Base-by-base conservation (phyloP, 1,140 invertebrate genomes). In the Yoshiicerus persimilis region DNA sequence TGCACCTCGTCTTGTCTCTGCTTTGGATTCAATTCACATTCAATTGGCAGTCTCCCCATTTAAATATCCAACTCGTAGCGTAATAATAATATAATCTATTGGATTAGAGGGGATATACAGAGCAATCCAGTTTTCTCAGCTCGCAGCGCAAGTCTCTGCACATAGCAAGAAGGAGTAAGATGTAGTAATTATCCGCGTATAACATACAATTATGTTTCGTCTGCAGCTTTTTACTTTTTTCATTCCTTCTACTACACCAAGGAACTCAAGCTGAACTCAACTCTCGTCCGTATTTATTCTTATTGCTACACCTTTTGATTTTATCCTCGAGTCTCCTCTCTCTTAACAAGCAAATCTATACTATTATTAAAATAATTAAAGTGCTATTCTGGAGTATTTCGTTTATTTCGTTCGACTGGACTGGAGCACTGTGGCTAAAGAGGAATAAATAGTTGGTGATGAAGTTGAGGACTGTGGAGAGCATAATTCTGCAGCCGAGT, bases 1-100 rank as follows among this genome's bases (percentile, higher is more conserved):
- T 85, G 84, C 84, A 85, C 84, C 84, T 85, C 27, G 27, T 85
- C 84, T 85, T 85, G 27, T 85, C 84, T 85, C 41, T 85, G 80
- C 80, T 36, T 84, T 84, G 36, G 32, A 83, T 41, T 41, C 39
- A 41, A 41, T 41, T 41, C 39, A 41, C 39, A 41, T 41, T 41
- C 39, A 41, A 41, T 41, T n/a, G n/a, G n/a, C n/a, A n/a, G n/a
- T n/a, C n/a, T n/a, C n/a, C n/a, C n/a, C n/a, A n/a, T n/a, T n/a
- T n/a, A n/a, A n/a, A n/a, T n/a, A n/a, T n/a, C n/a, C n/a, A n/a
- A n/a, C n/a, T n/a, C n/a, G n/a, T n/a, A n/a, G n/a, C n/a, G n/a
- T n/a, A n/a, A n/a, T n/a, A n/a, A n/a, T n/a, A n/a, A n/a, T n/a
- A n/a, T n/a, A n/a, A n/a, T n/a, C n/a, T n/a, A n/a, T n/a, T n/a